Evolutionary conservation across 2,888 invertebrate genomes (phyloP), one percentile per base, ranked within the genome.

Genomic region (Cremastinae sp.): DNA sequence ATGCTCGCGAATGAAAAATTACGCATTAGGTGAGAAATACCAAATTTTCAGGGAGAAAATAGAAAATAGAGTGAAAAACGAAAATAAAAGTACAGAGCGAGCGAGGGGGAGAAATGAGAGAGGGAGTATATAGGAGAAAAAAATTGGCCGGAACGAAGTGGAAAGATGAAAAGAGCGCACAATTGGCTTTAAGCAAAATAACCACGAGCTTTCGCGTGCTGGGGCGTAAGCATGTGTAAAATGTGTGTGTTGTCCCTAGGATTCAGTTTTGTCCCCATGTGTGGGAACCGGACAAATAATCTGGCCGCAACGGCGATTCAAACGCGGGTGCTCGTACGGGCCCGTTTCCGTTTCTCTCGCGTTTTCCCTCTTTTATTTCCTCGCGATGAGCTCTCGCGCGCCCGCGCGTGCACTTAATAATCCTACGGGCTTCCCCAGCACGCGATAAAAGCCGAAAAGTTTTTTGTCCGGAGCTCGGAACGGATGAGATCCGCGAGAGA

Each of bases 381-480:
- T n/a, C n/a, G n/a, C n/a, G n/a, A n/a, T n/a, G n/a, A n/a, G n/a
- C n/a, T n/a, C n/a, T n/a, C n/a, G n/a, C n/a, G 79, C 76, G 74
- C 78, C 74, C 59, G 58, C 55, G 72, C 84, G 85, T 85, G 85
- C 86, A 84, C 85, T 78, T 86, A 85, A 85, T 85, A 84, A 86
- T 84, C 83, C 81, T 69, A 16, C 72, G 71, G 74, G 78, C 76
- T 77, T 79, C 79, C 64, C 20, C 75, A 76, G 79, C 84, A 84
- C 82, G 84, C 82, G 82, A 84, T 84, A 81, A 81, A 78, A 74
- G 72, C 75, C 72, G 68, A 76, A 68, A 72, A 76, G 66, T 68
- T 76, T 59, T 69, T 20, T 43, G 70, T n/a, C 75, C 14, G 68
- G 68, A 55, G 68, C 39, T 56, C 43, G 58, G 47, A 68, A 68